Percentiles rank a stretch among this genome's conserved stretches.
Conservation (phyloP, 2,113 vertebrate genomes). For the Brachypodius melanocephalos region DNA sequence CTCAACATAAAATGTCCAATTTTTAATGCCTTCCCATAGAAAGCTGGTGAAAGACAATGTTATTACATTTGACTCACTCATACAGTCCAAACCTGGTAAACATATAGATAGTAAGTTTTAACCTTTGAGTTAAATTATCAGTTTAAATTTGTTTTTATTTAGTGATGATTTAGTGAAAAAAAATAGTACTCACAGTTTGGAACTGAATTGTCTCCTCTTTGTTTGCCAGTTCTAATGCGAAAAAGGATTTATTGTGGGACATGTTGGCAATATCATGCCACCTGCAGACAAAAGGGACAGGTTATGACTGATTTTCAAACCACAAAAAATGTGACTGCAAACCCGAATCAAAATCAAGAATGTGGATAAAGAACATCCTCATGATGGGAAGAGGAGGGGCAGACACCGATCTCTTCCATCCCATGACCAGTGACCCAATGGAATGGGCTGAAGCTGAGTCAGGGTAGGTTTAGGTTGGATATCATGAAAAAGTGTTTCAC, state of each 20-base stretch:
- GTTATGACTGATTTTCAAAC: neutral
- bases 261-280: slow-evolving; percentile 98
- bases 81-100: neutral
- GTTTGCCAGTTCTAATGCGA: slow-evolving; percentile 89
- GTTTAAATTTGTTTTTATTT: neutral
- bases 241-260: slow-evolving; percentile 98
- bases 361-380: neutral
- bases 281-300: slow-evolving; percentile 72
- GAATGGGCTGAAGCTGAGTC: neutral
- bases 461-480: neutral
- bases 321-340: neutral
- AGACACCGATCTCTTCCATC: neutral
- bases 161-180: neutral
- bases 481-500: neutral
- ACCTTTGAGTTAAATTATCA: neutral
- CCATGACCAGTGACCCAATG: fast-evolving
- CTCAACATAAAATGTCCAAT: neutral
- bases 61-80: neutral
- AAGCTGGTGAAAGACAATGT: neutral
- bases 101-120: neutral
- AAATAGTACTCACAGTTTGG: slow-evolving; percentile 87
- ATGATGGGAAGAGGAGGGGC: neutral
- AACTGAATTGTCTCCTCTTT: slow-evolving; percentile 98
- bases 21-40: neutral
- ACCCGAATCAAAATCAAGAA: neutral